phyloP scores from a whole-genome alignment of 2,113 vertebrate genomes.

The Struthidea cinerea region DNA sequence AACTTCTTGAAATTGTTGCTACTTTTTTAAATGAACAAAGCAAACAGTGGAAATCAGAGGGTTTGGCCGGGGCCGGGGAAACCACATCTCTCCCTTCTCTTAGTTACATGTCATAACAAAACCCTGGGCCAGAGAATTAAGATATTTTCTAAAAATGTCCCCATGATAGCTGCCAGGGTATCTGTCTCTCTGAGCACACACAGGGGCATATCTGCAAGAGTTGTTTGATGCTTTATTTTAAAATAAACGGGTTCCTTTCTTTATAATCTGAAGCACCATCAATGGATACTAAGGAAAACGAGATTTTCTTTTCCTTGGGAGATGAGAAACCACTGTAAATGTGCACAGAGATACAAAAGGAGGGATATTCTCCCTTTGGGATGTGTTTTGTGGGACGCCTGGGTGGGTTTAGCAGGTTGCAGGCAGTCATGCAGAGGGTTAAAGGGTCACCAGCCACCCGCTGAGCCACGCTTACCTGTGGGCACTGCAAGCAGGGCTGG shows the following conservation, averaged over 20 bases:
- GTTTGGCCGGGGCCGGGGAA: neutral
- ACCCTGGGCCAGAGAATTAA: constrained; percentile 20
- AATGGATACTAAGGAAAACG: neutral
- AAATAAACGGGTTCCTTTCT: rapidly evolving
- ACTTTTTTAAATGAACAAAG: neutral
- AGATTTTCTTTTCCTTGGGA: neutral
- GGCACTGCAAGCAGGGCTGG: neutral
- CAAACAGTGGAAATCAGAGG: constrained; percentile 6
- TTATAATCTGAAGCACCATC: neutral
- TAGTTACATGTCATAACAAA: constrained; percentile 43
- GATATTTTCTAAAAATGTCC: constrained; percentile 52
- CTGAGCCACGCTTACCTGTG: neutral
- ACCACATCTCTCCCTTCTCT: neutral
- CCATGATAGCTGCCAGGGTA: constrained; percentile 17
- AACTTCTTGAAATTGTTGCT: neutral
- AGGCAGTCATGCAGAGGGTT: rapidly evolving
- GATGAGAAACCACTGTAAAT: neutral
- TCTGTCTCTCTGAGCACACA: neutral
- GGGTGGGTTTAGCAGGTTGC: neutral
- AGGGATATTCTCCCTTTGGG: no score
- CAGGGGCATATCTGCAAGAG: neutral
- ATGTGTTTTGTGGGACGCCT: neutral
- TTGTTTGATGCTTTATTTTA: neutral
- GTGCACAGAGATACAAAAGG: neutral
- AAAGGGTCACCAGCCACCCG: neutral